Conservation (phyloP, 1,140 invertebrate species). For the Heliothis subflexa region DNA sequence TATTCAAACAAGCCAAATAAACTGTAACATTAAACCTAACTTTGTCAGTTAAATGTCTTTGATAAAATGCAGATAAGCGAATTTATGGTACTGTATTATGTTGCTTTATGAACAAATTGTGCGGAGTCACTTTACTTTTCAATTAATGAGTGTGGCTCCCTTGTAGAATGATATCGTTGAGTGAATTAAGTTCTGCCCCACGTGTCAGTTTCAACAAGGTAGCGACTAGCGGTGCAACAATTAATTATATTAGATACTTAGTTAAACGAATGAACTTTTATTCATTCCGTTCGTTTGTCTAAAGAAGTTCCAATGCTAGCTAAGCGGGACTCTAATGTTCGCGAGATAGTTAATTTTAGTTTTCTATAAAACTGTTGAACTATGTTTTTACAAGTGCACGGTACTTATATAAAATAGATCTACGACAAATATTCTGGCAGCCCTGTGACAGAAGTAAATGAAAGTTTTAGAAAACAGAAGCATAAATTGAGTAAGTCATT, state of each 20-base stretch:
- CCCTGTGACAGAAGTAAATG: no score
- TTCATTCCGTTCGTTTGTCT: no score
- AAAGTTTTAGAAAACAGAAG: neutral
- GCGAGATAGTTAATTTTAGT: no score
- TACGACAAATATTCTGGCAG: no score
- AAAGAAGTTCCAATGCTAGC: no score
- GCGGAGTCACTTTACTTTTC: slow-evolving; percentile 32
- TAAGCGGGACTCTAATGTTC: no score
- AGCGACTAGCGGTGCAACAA: no score
- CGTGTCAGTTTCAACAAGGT: neutral
- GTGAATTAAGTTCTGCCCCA: neutral
- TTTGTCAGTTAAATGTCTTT: slow-evolving; percentile 56
- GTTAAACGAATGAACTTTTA: no score
- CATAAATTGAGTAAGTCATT: neutral
- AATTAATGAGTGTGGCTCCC: slow-evolving; percentile 32
- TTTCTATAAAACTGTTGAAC: no score
- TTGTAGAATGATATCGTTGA: neutral
- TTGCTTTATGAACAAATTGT: slow-evolving; percentile 27
- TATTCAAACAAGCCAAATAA: slow-evolving; percentile 54
- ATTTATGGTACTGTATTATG: slow-evolving; percentile 42
- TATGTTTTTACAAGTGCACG: no score
- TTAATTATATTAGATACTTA: no score
- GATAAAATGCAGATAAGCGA: slow-evolving; percentile 61
- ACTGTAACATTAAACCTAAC: slow-evolving; percentile 53
- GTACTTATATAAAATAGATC: no score